Conservation (phyloP, 2,888 invertebrate species). For the Ophion obscuratus region DNA sequence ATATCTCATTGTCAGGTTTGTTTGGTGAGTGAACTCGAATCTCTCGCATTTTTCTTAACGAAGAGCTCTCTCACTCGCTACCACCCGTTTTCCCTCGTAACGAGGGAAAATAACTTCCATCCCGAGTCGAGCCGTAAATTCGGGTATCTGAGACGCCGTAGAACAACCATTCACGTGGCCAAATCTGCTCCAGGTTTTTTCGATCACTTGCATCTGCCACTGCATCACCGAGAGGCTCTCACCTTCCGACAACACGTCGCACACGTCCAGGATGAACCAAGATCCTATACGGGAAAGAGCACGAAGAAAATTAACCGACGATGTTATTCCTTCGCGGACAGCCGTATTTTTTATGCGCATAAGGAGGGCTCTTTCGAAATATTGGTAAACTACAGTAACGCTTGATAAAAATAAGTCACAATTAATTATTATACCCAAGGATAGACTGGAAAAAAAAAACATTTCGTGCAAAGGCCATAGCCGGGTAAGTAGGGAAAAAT, state of each 20-base stretch:
- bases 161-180: conserved; percentile 26
- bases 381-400: too few species aligned
- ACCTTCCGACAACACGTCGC: conserved; percentile 65
- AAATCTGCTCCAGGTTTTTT: conserved; percentile 48
- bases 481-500: too few species aligned
- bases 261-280: conserved; percentile 77
- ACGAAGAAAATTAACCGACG: neutral
- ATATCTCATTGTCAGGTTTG: neutral
- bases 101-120: conserved; percentile 48
- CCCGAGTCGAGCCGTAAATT: conserved; percentile 22
- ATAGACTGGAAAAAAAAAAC: too few species aligned
- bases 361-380: too few species aligned
- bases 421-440: too few species aligned
- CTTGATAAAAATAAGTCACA: too few species aligned
- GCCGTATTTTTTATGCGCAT: too few species aligned
- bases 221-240: conserved; percentile 54
- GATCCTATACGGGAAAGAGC: conserved; percentile 68
- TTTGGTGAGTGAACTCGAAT: neutral
- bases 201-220: conserved; percentile 57
- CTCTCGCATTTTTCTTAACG: neutral
- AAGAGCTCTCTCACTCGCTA: neutral
- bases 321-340: neutral
- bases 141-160: conserved; percentile 50
- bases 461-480: too few species aligned
- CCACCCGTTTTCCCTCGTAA: conserved; percentile 9